Percentiles rank a stretch among this genome's conserved stretches.
phyloP scores from a whole-genome alignment of 2,888 invertebrate species.

The Caprella mutica region DNA sequence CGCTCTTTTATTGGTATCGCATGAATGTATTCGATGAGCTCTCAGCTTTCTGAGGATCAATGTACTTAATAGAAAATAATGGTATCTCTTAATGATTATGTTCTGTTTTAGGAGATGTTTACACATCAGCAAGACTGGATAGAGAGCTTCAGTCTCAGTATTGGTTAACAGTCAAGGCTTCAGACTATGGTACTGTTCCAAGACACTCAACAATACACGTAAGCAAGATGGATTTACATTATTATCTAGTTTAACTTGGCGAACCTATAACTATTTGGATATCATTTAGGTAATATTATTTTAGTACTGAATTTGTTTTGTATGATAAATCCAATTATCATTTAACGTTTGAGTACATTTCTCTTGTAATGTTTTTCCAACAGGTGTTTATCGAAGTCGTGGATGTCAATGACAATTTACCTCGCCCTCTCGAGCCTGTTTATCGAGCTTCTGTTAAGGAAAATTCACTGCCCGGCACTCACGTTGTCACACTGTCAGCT shows the following conservation, averaged over 20 bases:
- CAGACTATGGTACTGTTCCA: slow-evolving; percentile 81
- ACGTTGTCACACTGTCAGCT: slow-evolving; percentile 63
- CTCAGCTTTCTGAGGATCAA: slow-evolving; percentile 85
- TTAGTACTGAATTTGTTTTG: no score
- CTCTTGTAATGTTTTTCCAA: no score
- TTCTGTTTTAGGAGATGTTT: slow-evolving; percentile 60
- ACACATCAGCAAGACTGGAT: slow-evolving; percentile 73
- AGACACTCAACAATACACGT: slow-evolving; percentile 73
- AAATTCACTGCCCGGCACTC: slow-evolving; percentile 60
- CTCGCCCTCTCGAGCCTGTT: slow-evolving; percentile 72
- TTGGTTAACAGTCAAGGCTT: slow-evolving; percentile 88
- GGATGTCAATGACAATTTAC: slow-evolving; percentile 90
- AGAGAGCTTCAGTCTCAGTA: slow-evolving; percentile 74
- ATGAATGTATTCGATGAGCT: slow-evolving; percentile 49
- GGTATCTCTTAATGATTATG: slow-evolving; percentile 2
- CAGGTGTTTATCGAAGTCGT: slow-evolving; percentile 70
- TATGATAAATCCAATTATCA: no score
- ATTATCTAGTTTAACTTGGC: no score
- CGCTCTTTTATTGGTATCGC: slow-evolving; percentile 80
- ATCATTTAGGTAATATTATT: no score
- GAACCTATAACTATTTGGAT: no score
- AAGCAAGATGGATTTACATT: slow-evolving; percentile 38
- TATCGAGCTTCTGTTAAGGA: slow-evolving; percentile 71
- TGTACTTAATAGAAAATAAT: slow-evolving; percentile 3
- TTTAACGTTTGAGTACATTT: no score